Percentiles rank a stretch among this genome's conserved stretches.
These are phyloP conservation scores for Corticium candelabrum DNA, from an alignment of 37 sponge, comb jelly and placozoan genomes.

Conservation along the genomic window DNA sequence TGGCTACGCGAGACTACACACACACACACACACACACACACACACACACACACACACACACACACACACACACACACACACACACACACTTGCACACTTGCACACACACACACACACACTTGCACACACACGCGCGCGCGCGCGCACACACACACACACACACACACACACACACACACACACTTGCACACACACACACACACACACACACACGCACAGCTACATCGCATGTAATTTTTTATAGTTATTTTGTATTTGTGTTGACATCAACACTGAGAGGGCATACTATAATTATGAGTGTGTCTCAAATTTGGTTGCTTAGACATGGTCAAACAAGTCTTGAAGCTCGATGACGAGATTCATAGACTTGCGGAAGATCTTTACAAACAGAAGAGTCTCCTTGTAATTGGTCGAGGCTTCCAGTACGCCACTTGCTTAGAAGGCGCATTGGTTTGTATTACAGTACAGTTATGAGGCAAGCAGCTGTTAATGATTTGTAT, in stretches of 20 bases:
- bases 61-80: too few species aligned
- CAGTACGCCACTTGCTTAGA: constrained; percentile 98
- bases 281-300: not conserved
- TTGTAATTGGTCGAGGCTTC: constrained; percentile 96
- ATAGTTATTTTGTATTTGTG: not conserved
- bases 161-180: too few species aligned
- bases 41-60: too few species aligned
- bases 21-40: too few species aligned
- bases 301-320: too few species aligned
- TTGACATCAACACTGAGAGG: not conserved
- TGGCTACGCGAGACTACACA: too few species aligned
- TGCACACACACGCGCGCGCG: too few species aligned
- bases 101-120: too few species aligned
- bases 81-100: too few species aligned
- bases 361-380: constrained; percentile 60
- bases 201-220: too few species aligned
- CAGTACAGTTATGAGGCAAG: not conserved
- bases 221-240: not conserved
- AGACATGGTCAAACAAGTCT: constrained; percentile 65
- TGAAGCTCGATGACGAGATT: constrained; percentile 65
- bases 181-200: too few species aligned
- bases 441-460: constrained; percentile 80
- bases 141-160: too few species aligned
- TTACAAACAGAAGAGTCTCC: constrained; percentile 80
- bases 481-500: not conserved